Conservation (phyloP, 1,140 invertebrate genomes). For the Myzus persicae region DNA sequence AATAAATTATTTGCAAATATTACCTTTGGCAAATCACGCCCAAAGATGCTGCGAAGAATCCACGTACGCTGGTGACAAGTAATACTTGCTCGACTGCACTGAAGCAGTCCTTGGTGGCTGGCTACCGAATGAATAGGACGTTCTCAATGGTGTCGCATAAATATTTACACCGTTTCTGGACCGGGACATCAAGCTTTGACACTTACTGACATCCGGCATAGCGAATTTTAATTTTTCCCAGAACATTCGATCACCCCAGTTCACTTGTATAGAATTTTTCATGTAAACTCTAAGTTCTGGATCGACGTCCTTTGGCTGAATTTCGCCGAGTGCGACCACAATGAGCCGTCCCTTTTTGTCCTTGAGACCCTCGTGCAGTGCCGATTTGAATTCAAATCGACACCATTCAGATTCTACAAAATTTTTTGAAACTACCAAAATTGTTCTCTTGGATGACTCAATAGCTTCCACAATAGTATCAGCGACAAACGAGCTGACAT, state of each 20-base stretch:
- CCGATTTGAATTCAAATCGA: conserved; percentile 90
- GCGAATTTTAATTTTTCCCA: conserved; percentile 93
- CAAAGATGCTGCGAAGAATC: conserved; percentile 50
- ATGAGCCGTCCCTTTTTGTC: conserved; percentile 77
- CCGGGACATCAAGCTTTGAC: conserved; percentile 91
- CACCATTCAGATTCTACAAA: conserved; percentile 95
- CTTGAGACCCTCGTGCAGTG: conserved; percentile 89
- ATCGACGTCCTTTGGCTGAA: conserved; percentile 85
- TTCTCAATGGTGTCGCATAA: conserved; percentile 55
- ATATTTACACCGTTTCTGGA: conserved; percentile 64
- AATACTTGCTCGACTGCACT: conserved; percentile 50
- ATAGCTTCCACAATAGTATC: conserved; percentile 91
- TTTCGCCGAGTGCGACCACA: conserved; percentile 83
- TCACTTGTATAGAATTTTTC: conserved; percentile 84
- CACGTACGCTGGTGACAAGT: conserved; percentile 47
- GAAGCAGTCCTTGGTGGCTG: conserved; percentile 29
- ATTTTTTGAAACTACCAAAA: conserved; percentile 89
- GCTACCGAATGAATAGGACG: conserved; percentile 34
- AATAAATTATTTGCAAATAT: not conserved
- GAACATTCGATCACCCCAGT: conserved; percentile 92
- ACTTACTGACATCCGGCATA: conserved; percentile 78
- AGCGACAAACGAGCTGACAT: conserved; percentile 82
- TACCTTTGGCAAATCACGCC: conserved; percentile 35
- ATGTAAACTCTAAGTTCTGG: conserved; percentile 87
- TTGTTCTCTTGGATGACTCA: conserved; percentile 86